Base-by-base conservation (phyloP, 2,797 vertebrate genomes). In the Acanthurus lineatus region DNA sequence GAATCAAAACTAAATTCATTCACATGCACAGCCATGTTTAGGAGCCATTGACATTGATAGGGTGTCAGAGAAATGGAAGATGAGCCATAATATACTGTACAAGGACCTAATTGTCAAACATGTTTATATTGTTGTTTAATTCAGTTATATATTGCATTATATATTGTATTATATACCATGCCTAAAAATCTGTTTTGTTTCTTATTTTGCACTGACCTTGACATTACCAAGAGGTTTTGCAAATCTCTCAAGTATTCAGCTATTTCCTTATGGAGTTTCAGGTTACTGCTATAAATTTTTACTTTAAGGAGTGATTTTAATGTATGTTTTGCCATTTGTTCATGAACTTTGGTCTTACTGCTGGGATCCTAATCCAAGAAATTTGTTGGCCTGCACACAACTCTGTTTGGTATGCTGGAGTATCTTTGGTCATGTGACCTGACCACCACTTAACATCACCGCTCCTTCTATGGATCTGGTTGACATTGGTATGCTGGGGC, bases 41-140 rank as follows among this genome's bases (percentile, higher is more conserved):
- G 73, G 35, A 77, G 63, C 47, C 57, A 47, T 32, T 76, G 16
- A 48, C 4, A 63, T 51, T 35, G 59, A 85, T 1, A 59, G 19
- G 9, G 6, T 72, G 51, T 62, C 10, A 19, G 4, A 75, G 20
- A 70, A 82, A 87, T 73, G 88, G 86, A 92, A 81, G 66, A 80
- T 82, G 84, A 91, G 91, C 90, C 91, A 90, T 89, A 88, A 52
- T 57, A 63, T 62, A 67, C 52, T 79, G 62, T 83, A 78, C 44
- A 84, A 77, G 62, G 79, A 88, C 57, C 76, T 89, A 64, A 62
- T 56, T 60, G 49, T 72, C 49, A 72, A 69, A 81, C 35, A 12
- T 76, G 58, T 88, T 90, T 83, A 69, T 89, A 68, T 82, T 65
- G 35, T 73, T 65, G 51, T 86, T 89, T 77, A 32, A 82, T 78